These are phyloP conservation scores for Cherax destructor DNA, from an alignment of 1,140 invertebrate species.

Conservation along the genomic window DNA sequence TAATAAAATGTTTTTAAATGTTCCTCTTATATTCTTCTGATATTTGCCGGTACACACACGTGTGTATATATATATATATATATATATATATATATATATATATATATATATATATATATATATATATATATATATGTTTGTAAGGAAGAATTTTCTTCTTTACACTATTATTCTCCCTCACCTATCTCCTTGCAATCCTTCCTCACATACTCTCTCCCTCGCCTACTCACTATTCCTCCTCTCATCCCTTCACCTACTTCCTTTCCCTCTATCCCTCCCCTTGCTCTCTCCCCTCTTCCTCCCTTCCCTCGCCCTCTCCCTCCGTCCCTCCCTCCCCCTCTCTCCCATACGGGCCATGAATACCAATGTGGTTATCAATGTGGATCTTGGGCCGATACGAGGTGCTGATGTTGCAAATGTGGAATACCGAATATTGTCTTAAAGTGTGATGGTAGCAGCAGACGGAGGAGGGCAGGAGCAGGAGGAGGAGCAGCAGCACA, in stretches of 20 bases:
- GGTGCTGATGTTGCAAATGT: slow-evolving; percentile 44
- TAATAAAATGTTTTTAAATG: too few relatives aligned
- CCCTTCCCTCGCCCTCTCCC: neutral
- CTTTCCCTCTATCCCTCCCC: neutral
- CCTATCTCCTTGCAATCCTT: neutral
- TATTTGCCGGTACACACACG: too few relatives aligned
- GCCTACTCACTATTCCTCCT: neutral
- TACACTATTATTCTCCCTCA: too few relatives aligned
- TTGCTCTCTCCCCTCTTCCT: neutral
- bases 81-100: too few relatives aligned
- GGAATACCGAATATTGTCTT: slow-evolving; percentile 38
- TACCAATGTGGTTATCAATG: slow-evolving; percentile 51
- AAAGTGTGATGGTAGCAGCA: slow-evolving; percentile 14
- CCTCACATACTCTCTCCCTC: neutral
- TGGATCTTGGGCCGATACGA: slow-evolving; percentile 45
- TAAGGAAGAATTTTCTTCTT: too few relatives aligned
- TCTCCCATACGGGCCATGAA: slow-evolving; percentile 8
- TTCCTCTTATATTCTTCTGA: too few relatives aligned
- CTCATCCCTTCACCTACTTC: neutral
- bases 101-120: too few relatives aligned
- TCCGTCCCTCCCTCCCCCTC: neutral
- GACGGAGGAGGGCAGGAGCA: neutral
- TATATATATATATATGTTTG: too few relatives aligned
- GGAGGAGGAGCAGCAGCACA: too few relatives aligned
- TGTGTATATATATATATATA: too few relatives aligned